Conservation (phyloP, 2,888 invertebrate genomes). For the Epinotia nisella region DNA sequence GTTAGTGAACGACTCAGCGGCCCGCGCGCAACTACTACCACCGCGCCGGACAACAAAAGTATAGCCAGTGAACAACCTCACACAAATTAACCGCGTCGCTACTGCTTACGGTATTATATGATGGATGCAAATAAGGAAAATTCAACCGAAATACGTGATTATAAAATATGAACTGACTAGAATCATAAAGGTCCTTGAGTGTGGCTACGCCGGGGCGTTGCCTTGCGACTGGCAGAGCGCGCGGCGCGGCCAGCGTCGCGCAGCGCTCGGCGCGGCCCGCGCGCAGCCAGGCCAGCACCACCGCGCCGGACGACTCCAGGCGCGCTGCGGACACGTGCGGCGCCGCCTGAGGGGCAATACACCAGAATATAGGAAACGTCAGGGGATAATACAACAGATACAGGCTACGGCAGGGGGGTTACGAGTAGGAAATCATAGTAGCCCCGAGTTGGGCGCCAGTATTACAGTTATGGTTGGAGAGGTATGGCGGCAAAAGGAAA, state of each 20-base stretch:
- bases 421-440: not conserved
- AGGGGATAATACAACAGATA: too few relatives aligned
- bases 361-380: not conserved
- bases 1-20: not conserved
- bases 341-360: constrained; percentile 59
- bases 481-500: not conserved
- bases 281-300: constrained; percentile 75
- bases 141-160: too few relatives aligned
- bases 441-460: constrained; percentile 9
- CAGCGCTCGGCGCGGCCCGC: constrained; percentile 87
- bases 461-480: not conserved
- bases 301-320: constrained; percentile 61
- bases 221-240: constrained; percentile 92
- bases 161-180: constrained; percentile 86
- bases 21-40: too few relatives aligned
- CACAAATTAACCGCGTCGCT: too few relatives aligned
- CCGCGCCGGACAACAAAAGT: too few relatives aligned
- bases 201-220: constrained; percentile 94
- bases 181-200: constrained; percentile 96
- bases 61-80: too few relatives aligned
- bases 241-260: constrained; percentile 92
- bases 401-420: not conserved
- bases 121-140: too few relatives aligned
- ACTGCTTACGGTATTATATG: too few relatives aligned
- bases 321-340: constrained; percentile 73